Conservation (phyloP, 2,113 vertebrate species). For the Orycteropus afer region DNA sequence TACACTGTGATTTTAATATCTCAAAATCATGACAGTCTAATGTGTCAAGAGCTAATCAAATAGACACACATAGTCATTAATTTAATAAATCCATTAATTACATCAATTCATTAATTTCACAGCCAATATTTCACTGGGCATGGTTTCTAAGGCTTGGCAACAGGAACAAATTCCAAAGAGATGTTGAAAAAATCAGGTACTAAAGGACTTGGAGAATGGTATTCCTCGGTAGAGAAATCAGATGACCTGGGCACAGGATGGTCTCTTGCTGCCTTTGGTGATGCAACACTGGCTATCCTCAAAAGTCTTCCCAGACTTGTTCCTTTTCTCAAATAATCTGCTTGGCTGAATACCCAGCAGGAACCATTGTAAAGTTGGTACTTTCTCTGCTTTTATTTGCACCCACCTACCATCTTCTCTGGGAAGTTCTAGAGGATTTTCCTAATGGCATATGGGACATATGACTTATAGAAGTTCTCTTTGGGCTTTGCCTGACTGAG, state of each 20-base stretch:
- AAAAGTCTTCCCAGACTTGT: neutral
- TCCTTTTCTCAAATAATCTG: neutral
- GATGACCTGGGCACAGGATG: neutral
- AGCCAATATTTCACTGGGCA: neutral
- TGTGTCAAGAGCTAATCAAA: neutral
- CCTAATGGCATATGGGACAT: neutral
- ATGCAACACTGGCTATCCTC: neutral
- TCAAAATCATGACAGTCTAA: neutral
- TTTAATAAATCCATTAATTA: too few relatives aligned
- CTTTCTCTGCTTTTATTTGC: neutral
- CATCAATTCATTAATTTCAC: neutral
- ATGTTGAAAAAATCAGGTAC: neutral
- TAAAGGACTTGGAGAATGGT: neutral
- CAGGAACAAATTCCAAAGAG: neutral
- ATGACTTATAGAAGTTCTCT: neutral
- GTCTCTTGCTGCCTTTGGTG: neutral
- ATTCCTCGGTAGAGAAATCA: neutral
- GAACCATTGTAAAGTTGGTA: neutral
- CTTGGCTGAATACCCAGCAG: neutral
- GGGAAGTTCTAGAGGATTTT: neutral
- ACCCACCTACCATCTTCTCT: neutral
- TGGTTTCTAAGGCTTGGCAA: neutral
- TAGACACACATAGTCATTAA: neutral
- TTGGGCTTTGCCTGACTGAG: neutral
- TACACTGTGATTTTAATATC: neutral